Base-by-base conservation (phyloP, 2,888 invertebrate species). In the Ptychoptera albimana region DNA sequence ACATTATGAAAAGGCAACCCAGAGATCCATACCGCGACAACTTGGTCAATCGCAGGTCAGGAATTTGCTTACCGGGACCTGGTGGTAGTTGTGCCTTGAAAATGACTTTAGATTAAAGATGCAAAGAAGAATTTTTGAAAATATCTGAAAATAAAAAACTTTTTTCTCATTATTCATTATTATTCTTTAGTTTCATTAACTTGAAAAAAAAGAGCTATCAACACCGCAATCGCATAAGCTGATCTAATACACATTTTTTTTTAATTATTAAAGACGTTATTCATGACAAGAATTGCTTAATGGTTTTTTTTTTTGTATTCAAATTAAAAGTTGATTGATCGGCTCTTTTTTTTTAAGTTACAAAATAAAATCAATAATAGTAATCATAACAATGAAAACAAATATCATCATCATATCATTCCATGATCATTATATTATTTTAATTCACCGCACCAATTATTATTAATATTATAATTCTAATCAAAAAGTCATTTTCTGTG, bases 1-100 rank as follows among this genome's bases (percentile, higher is more conserved):
- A 93, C 82, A 94, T 93, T 75, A 93, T 93, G 93, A 93, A 93
- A 82, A 82, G 93, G 70, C 86, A 88, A 77, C 93, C 93, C 65
- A 83, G 93, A 77, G 84, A 93, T 78, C 92, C 93, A 67, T 83
- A 87, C 77, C 85, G 84, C 74, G 94, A 94, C 82, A 93, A 93
- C 80, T 85, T 94, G 76, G 93, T 94, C 70, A 94, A 94, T 77
- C 87, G 87, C 83, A 92, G 94, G 89, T 91, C 64, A 66, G 66
- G 61, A 61, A 48, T 43, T 38, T 37, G 44, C 38, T 43, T 40
- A 46, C 42, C 46, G 45, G 42, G 48, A 47, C 43, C 50, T 48
- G 51, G 44, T 49, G 47, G 46, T 51, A 49, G 51, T 47, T 50
- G 48, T 49, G 44, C 16, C 34, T 46, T 44, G 48, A 48, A 48